Conservation (phyloP, 92 coral and sea anemone species). For the Bergia puertoricense region DNA sequence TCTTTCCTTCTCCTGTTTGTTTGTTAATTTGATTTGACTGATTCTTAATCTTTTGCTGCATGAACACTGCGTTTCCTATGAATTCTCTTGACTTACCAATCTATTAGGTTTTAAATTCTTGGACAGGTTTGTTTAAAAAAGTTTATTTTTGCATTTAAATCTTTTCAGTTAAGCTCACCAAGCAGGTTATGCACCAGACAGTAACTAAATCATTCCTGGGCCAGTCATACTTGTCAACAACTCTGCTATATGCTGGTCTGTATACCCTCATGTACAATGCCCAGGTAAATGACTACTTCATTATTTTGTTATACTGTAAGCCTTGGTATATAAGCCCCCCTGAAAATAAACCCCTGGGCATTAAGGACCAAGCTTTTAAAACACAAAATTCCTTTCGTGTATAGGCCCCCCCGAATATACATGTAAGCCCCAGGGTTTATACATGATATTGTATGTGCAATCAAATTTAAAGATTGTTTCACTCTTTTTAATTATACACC, state of each 20-base stretch:
- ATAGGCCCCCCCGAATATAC: no score
- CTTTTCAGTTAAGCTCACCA: slow-evolving; percentile 79
- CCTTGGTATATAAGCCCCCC: background rate
- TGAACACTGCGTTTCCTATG: background rate
- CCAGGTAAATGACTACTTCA: slow-evolving; percentile 48
- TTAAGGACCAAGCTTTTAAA: no score
- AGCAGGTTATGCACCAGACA: slow-evolving; percentile 88
- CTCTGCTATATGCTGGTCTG: slow-evolving; percentile 85
- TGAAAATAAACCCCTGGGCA: no score
- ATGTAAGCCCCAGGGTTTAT: no score
- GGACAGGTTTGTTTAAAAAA: background rate
- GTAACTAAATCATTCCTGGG: slow-evolving; percentile 83
- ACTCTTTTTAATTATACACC: no score
- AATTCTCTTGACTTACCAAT: background rate
- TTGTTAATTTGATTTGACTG: no score
- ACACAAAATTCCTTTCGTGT: no score
- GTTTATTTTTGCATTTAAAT: background rate
- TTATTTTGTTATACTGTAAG: background rate
- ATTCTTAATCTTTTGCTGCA: no score
- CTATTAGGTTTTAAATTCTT: no score
- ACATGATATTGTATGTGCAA: no score
- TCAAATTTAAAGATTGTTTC: no score
- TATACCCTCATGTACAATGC: slow-evolving; percentile 76
- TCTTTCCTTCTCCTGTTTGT: no score
- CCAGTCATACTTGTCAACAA: slow-evolving; percentile 84